These are phyloP conservation scores for Indri indri DNA, from an alignment of 2,113 vertebrate genomes.

Conservation along the genomic window DNA sequence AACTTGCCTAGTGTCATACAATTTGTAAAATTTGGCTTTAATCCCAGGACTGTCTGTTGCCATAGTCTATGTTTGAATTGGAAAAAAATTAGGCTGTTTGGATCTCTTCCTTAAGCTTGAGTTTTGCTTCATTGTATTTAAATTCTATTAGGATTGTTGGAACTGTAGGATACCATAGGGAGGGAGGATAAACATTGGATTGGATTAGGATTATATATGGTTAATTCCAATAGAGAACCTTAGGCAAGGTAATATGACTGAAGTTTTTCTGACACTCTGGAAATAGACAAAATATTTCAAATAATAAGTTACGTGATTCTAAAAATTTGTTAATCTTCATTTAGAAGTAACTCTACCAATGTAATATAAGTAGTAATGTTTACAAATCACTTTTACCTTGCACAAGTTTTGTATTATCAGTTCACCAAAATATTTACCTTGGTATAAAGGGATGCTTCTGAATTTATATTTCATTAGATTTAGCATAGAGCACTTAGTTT, in stretches of 20 bases:
- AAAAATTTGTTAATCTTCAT: background rate
- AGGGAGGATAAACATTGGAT: background rate
- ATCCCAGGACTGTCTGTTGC: conserved; percentile 15
- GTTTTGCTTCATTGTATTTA: background rate
- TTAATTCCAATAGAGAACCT: background rate
- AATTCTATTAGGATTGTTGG: background rate
- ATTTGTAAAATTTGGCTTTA: conserved; percentile 9
- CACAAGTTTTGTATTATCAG: background rate
- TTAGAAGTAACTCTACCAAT: background rate
- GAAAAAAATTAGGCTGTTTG: background rate
- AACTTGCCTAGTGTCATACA: background rate
- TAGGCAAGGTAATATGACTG: background rate
- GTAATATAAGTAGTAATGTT: background rate
- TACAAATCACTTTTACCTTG: background rate
- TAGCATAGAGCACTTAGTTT: background rate
- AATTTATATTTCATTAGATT: conserved; percentile 39
- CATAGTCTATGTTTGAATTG: background rate
- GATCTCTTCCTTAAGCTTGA: conserved; percentile 7
- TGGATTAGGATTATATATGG: background rate
- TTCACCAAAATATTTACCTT: background rate
- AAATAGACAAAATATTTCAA: background rate
- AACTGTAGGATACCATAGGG: background rate
- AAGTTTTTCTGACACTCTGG: background rate
- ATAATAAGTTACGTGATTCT: background rate
- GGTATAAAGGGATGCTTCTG: background rate